Evolutionary conservation across 2,888 invertebrate genomes (phyloP).

Genomic region (Lasioglossum villosulum): DNA sequence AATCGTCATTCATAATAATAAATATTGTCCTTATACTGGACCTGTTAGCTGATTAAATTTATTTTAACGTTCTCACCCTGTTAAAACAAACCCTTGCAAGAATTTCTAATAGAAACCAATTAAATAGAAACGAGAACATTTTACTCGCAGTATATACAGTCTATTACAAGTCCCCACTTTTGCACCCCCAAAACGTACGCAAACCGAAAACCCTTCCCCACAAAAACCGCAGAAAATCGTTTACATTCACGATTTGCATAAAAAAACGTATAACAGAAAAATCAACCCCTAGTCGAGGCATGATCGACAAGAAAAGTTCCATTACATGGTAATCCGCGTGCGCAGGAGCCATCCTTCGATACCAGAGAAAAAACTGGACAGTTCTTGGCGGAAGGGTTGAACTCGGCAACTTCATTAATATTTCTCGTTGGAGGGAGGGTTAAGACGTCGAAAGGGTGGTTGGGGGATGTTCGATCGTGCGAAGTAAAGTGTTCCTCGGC

Average conservation of each 20-base stretch:
- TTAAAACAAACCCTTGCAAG: background rate
- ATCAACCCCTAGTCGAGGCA: background rate
- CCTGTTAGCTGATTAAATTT: background rate
- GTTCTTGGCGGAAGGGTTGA: background rate
- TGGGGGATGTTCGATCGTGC: constrained; percentile 11
- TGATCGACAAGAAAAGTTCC: background rate
- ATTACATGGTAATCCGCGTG: background rate
- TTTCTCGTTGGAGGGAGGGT: background rate
- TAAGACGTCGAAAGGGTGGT: background rate
- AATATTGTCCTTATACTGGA: background rate
- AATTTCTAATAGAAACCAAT: too few species aligned
- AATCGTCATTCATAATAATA: background rate
- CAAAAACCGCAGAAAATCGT: too few species aligned
- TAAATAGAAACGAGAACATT: too few species aligned
- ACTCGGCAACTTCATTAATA: constrained; percentile 15
- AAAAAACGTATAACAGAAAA: background rate
- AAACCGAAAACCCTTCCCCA: background rate
- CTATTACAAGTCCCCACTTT: too few species aligned
- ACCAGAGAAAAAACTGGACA: background rate
- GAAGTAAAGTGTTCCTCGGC: constrained; percentile 47
- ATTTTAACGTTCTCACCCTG: background rate
- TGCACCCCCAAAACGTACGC: background rate
- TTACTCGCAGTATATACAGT: too few species aligned
- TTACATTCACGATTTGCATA: too few species aligned
- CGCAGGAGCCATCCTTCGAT: background rate